Conservation (phyloP, 23 tunicate genomes). For the Clavelina lepadiformis region DNA sequence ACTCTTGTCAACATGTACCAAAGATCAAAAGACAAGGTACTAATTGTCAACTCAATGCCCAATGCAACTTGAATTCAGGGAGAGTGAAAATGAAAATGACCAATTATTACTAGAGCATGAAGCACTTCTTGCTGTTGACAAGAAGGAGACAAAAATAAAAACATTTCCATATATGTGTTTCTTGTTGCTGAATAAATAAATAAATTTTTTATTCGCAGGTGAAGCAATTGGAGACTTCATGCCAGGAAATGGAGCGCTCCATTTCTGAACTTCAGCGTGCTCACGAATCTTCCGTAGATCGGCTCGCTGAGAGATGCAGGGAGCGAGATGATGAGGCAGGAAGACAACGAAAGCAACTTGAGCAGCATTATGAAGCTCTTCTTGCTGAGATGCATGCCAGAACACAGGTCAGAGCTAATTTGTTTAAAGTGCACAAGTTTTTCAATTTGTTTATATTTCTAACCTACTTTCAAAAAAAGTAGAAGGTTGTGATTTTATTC, state of each 20-base stretch:
- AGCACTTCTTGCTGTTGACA: no score
- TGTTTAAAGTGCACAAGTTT: not conserved
- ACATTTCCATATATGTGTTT: no score
- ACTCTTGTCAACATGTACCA: slow-evolving; percentile 43
- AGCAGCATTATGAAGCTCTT: slow-evolving; percentile 78
- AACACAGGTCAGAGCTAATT: slow-evolving; percentile 34
- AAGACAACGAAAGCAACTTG: slow-evolving; percentile 71
- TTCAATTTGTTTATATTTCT: no score
- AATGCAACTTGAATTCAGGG: no score
- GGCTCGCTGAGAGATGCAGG: slow-evolving; percentile 75
- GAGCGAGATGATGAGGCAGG: slow-evolving; percentile 75
- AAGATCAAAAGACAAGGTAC: slow-evolving; percentile 63
- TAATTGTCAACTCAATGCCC: no score
- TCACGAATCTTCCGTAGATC: slow-evolving; percentile 86
- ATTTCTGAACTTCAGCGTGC: slow-evolving; percentile 71
- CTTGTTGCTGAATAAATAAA: no score
- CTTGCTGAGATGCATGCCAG: slow-evolving; percentile 66
- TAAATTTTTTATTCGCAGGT: no score
- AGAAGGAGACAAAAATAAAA: no score
- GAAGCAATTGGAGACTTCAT: slow-evolving; percentile 42
- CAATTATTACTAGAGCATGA: no score
- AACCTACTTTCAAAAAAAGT: no score
- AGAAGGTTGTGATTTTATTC: no score
- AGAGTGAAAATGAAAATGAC: no score
- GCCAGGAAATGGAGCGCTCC: slow-evolving; percentile 58